These are phyloP conservation scores for Dichetophora obliterata DNA, from an alignment of 2,888 invertebrate genomes.

Conservation along the genomic window DNA sequence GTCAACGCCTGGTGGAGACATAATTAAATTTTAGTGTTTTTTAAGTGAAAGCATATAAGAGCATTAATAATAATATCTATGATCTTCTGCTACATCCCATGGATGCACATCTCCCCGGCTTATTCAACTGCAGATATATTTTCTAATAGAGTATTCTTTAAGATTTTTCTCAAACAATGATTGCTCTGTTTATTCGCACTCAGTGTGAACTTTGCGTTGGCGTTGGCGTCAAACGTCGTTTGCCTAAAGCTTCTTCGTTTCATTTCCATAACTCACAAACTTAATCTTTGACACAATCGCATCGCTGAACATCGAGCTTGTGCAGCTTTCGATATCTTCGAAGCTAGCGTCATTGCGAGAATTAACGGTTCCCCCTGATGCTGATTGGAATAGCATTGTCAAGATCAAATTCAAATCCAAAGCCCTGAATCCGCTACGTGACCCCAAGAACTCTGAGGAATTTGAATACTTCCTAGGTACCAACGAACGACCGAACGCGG, in stretches of 20 bases:
- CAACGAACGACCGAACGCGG: background rate
- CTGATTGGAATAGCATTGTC: constrained; percentile 26
- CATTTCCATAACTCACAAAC: constrained; percentile 29
- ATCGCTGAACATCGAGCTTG: constrained; percentile 16
- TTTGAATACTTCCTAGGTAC: constrained; percentile 30
- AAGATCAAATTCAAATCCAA: constrained; percentile 34
- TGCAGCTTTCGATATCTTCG: constrained; percentile 6
- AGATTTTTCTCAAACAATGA: no score
- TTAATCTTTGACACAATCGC: constrained; percentile 29
- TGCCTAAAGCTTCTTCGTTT: constrained; percentile 3
- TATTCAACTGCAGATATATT: no score
- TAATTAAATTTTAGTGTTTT: no score
- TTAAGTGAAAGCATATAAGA: no score
- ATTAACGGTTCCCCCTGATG: background rate
- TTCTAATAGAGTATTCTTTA: no score
- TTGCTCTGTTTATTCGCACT: no score
- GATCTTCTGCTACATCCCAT: no score
- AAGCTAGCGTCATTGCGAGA: background rate
- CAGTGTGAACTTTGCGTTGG: no score
- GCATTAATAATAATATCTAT: no score
- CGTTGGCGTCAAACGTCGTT: no score
- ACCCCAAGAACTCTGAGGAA: constrained; percentile 33
- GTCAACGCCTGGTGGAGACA: no score
- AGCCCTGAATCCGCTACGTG: constrained; percentile 39
- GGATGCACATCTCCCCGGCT: no score